Evolutionary conservation across 2,888 invertebrate species (phyloP).

Genomic region (Drosophila nigricruria): DNA sequence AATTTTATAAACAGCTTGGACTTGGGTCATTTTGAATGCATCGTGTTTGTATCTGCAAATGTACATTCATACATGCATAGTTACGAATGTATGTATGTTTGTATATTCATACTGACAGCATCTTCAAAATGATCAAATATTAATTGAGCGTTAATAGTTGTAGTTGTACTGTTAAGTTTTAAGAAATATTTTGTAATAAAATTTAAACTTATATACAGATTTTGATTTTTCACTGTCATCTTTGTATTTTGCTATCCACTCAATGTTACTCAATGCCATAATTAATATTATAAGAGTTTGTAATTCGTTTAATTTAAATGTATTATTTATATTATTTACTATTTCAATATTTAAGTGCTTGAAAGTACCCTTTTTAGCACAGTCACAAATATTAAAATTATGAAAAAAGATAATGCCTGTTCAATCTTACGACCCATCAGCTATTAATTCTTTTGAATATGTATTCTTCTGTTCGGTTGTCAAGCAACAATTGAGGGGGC

Average conservation of each 20-base stretch:
- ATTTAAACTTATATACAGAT: slow-evolving; percentile 71
- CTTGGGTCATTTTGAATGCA: slow-evolving; percentile 61
- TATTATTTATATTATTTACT: slow-evolving; percentile 38
- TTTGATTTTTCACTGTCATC: slow-evolving; percentile 40
- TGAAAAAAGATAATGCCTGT: slow-evolving; percentile 14
- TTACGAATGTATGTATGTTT: slow-evolving; percentile 10
- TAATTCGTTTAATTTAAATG: slow-evolving; percentile 26
- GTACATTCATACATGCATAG: slow-evolving; percentile 1
- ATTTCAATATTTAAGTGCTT: slow-evolving; percentile 21
- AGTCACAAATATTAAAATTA: slow-evolving; percentile 36
- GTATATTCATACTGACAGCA: slow-evolving; percentile 35
- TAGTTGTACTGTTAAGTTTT: slow-evolving; percentile 78
- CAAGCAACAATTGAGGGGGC: too few species aligned
- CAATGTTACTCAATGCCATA: slow-evolving; percentile 36
- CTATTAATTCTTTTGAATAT: background rate
- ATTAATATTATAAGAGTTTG: slow-evolving; percentile 33
- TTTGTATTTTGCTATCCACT: slow-evolving; percentile 17
- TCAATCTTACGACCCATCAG: background rate
- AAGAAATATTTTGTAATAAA: slow-evolving; percentile 77
- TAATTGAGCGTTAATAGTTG: slow-evolving; percentile 67
- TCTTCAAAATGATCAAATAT: slow-evolving; percentile 67
- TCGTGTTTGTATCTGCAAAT: slow-evolving; percentile 22
- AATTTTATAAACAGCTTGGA: slow-evolving; percentile 64
- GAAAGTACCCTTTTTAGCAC: slow-evolving; percentile 7
- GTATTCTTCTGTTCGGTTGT: background rate